Conservation (phyloP, 2,888 invertebrate species). For the Andrena chrysosceles region DNA sequence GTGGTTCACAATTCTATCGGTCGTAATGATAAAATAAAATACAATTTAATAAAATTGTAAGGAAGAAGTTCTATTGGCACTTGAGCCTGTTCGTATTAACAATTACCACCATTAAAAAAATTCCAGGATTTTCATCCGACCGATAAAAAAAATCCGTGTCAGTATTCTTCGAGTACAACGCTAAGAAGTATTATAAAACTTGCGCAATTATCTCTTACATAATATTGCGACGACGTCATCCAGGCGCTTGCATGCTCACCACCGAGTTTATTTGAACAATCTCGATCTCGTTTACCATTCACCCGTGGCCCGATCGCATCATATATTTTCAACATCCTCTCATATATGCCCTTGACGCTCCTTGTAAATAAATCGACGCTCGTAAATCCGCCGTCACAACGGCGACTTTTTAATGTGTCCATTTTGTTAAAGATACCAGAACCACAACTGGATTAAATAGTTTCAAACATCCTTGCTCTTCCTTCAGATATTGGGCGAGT, state of each 20-base stretch:
- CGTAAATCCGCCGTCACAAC: slow-evolving; percentile 37
- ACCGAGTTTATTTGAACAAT: slow-evolving; percentile 45
- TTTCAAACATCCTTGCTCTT: slow-evolving; percentile 41
- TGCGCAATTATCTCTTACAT: neutral
- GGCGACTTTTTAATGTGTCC: slow-evolving; percentile 42
- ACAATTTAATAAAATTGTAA: no score
- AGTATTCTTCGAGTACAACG: neutral
- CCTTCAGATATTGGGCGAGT: slow-evolving; percentile 26
- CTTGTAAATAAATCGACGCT: slow-evolving; percentile 62
- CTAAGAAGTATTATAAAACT: neutral
- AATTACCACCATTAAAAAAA: neutral
- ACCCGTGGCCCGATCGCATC: slow-evolving; percentile 9
- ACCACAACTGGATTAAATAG: slow-evolving; percentile 58
- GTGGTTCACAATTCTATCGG: no score
- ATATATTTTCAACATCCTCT: slow-evolving; percentile 35
- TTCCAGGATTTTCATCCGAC: neutral
- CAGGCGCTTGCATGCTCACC: slow-evolving; percentile 6
- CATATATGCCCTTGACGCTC: neutral
- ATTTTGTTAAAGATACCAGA: slow-evolving; percentile 65
- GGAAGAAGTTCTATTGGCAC: no score
- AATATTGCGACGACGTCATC: slow-evolving; percentile 21
- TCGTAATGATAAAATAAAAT: no score
- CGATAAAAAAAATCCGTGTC: no score
- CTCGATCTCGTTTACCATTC: slow-evolving; percentile 48
- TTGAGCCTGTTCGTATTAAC: no score